These are phyloP conservation scores for Diuraphis noxia DNA, from an alignment of 1,140 invertebrate species.

Conservation along the genomic window DNA sequence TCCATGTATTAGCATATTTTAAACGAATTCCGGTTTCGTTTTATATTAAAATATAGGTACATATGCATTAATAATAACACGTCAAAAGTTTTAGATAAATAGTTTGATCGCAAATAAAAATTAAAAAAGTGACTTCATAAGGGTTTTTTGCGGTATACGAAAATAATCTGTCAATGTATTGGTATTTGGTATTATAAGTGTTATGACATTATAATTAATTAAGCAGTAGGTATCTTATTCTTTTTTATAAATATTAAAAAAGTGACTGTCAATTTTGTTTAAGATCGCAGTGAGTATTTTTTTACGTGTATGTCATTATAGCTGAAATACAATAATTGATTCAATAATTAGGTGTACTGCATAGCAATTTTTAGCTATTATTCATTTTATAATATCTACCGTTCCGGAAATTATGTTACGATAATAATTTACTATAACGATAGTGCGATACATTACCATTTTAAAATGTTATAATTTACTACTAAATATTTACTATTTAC, in stretches of 20 bases:
- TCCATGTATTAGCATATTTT: not conserved
- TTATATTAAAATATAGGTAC: not conserved
- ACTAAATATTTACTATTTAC: too few relatives aligned
- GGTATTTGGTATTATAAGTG: too few relatives aligned
- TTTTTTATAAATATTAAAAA: not conserved
- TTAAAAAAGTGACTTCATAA: not conserved
- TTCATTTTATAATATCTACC: too few relatives aligned
- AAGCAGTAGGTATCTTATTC: not conserved
- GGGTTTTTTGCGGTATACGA: not conserved
- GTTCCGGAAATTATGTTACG: too few relatives aligned
- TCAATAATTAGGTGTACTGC: too few relatives aligned
- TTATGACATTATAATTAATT: not conserved
- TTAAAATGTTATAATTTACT: too few relatives aligned
- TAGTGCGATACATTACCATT: too few relatives aligned
- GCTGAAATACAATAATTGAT: not conserved
- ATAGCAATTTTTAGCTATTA: too few relatives aligned
- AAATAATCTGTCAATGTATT: not conserved
- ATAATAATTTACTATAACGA: too few relatives aligned
- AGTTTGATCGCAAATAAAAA: not conserved
- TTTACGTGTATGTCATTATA: too few relatives aligned
- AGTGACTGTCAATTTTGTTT: not conserved
- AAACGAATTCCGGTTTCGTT: not conserved
- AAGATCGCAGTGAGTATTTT: not conserved
- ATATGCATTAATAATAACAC: not conserved
- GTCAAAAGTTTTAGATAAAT: not conserved